Evolutionary conservation across 2,797 vertebrate species (phyloP).

Genomic region (Syndactyla subalaris): DNA sequence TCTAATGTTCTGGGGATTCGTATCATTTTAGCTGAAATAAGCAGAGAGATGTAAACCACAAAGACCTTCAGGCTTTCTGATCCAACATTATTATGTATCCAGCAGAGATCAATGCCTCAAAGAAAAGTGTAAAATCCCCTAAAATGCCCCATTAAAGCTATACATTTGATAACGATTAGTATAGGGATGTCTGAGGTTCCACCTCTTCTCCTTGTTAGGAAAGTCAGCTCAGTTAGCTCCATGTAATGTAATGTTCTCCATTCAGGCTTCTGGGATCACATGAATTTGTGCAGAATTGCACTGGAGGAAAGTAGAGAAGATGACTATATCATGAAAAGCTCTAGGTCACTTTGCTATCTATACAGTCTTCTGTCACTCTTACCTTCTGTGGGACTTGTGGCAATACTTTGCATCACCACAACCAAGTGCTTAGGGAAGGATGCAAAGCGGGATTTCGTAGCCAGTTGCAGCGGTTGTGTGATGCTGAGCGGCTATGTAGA

Average conservation of each 20-base stretch:
- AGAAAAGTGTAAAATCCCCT: constrained; percentile 12
- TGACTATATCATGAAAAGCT: not conserved
- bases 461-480: not conserved
- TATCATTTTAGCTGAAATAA: constrained; percentile 11
- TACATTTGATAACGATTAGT: not conserved
- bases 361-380: not conserved
- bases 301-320: not conserved
- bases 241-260: not conserved
- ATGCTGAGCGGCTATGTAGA: not conserved
- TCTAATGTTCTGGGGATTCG: not conserved
- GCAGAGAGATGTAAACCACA: constrained; percentile 19
- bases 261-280: not conserved
- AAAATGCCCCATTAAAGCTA: constrained; percentile 23
- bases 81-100: constrained; percentile 20
- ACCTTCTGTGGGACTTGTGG: not conserved
- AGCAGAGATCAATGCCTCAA: constrained; percentile 33
- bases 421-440: not conserved
- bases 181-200: not conserved
- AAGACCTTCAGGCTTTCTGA: constrained; percentile 35
- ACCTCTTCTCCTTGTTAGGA: not conserved
- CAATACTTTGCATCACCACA: not conserved
- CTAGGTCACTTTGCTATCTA: not conserved
- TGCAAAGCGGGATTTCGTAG: accelerated
- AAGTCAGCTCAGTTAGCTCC: not conserved
- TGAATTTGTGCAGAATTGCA: not conserved